Evolutionary conservation across 2,888 invertebrate species (phyloP).

Genomic region (Coecobrya sp.): DNA sequence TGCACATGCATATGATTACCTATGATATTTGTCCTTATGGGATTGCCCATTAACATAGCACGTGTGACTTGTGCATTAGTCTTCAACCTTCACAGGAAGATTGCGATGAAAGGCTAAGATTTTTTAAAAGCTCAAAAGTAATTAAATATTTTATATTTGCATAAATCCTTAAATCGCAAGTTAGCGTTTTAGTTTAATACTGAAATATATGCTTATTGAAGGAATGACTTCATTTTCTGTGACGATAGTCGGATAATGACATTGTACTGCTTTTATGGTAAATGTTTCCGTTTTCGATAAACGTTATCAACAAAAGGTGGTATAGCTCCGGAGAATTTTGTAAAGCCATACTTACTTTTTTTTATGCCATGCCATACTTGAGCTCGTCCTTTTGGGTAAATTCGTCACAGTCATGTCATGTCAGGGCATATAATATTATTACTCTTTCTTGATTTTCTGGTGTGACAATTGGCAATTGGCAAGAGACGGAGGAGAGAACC

Average conservation of each 20-base stretch:
- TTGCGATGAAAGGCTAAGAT: too few relatives aligned
- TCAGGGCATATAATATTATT: neutral
- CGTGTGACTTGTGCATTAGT: neutral
- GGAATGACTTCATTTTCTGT: conserved; percentile 3
- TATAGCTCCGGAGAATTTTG: too few relatives aligned
- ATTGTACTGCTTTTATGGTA: conserved; percentile 26
- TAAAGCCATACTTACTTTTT: too few relatives aligned
- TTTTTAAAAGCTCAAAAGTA: too few relatives aligned
- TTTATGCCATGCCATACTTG: too few relatives aligned
- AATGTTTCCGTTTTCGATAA: conserved; percentile 37
- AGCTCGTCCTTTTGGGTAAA: neutral
- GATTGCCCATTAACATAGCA: neutral
- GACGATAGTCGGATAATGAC: neutral
- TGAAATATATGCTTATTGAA: neutral
- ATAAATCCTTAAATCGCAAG: neutral
- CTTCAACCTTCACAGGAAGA: too few relatives aligned
- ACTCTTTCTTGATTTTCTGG: neutral
- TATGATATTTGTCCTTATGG: neutral
- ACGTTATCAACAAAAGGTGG: neutral
- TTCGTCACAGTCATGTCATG: conserved; percentile 33
- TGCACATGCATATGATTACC: neutral
- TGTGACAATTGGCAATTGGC: conserved; percentile 20
- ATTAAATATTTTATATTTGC: too few relatives aligned
- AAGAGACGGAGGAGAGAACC: neutral
- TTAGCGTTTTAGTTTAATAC: neutral